Base-by-base conservation (phyloP, 2,797 vertebrate genomes). In the Natrix natrix region DNA sequence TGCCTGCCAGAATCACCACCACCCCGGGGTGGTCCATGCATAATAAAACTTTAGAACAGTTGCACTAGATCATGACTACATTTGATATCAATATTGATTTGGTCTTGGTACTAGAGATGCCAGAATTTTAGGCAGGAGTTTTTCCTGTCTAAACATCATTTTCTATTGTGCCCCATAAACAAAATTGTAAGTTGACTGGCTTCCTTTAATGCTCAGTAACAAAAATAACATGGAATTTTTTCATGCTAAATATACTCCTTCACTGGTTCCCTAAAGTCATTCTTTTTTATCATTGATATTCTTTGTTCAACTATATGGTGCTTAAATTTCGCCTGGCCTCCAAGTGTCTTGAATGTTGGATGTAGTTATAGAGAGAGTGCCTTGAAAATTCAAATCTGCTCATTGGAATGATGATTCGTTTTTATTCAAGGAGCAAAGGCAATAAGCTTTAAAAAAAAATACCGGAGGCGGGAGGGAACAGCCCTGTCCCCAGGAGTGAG, bases 381-480 rank as follows among this genome's bases (percentile, higher is more conserved):
- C 37, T 86, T 56, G 28, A 91, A 91, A 86, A 48, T 48, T 22
- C 37, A 83, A 83, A 83, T 83, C 37, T 48, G 24, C 74, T 83
- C 37, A 11, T 43, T 83, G 37, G 74, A 83, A 83, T 48, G 37
- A 16, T 32, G 17, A 32, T 57, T 32, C n/a, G 8, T 78, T 78
- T 78, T 91, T 83, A 93, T 86, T 93, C 91, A 91, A 93, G 22
- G 52, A 95, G 7, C 13, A 32, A 74, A 59, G 93, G 93, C 93
- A 91, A 12, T 59, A 17, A 63, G 2, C 69, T 1, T 92, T 32
- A 6, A 16, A 32, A 66, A 17, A 3, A 8, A 37, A 69, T 86
- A 7, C 48, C 57, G 26, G 32, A 20, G 1, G 48, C 3, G 48
- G 1, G 20, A 37, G 37, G 8, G 8, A 83, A 37, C 37, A 83